Evolutionary conservation across 2,888 invertebrate genomes (phyloP).

Genomic region (Idaea aversata): DNA sequence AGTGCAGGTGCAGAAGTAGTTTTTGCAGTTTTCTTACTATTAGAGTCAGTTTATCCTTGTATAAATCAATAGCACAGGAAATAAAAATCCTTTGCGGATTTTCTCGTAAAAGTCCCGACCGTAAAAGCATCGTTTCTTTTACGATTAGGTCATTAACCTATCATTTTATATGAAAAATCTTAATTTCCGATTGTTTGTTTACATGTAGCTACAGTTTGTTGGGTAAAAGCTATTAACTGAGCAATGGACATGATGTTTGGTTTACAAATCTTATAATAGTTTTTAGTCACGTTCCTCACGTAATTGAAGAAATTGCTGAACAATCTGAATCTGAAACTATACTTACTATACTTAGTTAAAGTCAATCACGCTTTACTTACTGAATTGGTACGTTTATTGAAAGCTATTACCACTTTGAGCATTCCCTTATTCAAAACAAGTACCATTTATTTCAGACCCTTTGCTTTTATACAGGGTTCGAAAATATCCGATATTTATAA

Average conservation of each 20-base stretch:
- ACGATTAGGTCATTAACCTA: neutral
- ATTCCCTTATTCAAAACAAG: too few species aligned
- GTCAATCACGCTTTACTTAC: too few species aligned
- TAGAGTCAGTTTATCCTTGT: neutral
- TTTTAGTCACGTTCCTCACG: slow-evolving; percentile 25
- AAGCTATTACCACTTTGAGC: too few species aligned
- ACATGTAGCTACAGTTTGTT: neutral
- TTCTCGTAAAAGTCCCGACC: neutral
- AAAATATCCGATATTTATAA: too few species aligned
- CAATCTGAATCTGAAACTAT: too few species aligned
- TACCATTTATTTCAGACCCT: too few species aligned
- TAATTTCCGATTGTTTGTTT: neutral
- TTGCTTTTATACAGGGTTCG: too few species aligned
- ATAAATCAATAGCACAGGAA: neutral
- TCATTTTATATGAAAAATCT: neutral
- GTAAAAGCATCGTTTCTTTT: neutral
- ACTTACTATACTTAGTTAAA: too few species aligned
- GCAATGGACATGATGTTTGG: slow-evolving; percentile 17
- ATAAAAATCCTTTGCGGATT: neutral
- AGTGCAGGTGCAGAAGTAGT: too few species aligned
- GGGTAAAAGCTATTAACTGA: neutral
- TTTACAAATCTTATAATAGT: slow-evolving; percentile 24
- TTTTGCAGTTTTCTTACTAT: too few species aligned
- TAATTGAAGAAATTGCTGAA: slow-evolving; percentile 25
- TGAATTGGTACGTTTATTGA: too few species aligned